Evolutionary conservation across 2,888 invertebrate genomes (phyloP).

Genomic region (Meganola albula): DNA sequence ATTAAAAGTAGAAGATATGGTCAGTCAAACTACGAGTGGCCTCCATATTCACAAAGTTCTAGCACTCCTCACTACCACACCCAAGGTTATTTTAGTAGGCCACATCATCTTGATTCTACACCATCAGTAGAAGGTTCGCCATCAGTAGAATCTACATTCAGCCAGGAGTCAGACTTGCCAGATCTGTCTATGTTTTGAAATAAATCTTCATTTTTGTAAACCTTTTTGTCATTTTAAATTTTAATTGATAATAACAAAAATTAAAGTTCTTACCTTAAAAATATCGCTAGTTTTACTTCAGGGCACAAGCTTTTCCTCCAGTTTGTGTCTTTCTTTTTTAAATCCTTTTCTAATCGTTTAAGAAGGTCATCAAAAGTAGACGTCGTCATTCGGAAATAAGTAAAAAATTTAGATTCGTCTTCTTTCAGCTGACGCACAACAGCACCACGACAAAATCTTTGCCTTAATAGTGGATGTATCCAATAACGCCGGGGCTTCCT

Average conservation of each 20-base stretch:
- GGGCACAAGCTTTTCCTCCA: conserved; percentile 5
- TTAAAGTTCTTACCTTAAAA: not conserved
- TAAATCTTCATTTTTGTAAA: not conserved
- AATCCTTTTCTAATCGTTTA: conserved; percentile 6
- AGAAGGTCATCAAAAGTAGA: conserved; percentile 7
- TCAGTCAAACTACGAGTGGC: conserved; percentile 1
- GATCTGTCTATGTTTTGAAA: not conserved
- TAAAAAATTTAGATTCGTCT: conserved; percentile 6
- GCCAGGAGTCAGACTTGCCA: not conserved
- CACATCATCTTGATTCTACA: not conserved
- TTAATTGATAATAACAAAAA: not conserved
- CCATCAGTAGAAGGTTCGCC: conserved; percentile 1
- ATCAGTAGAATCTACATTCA: not conserved
- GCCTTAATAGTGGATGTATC: conserved; percentile 19
- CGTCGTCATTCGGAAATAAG: conserved; percentile 4
- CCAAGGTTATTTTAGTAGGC: not conserved
- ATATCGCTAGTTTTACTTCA: conserved; percentile 1
- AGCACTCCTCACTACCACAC: conserved; percentile 1
- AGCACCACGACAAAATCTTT: conserved; percentile 19
- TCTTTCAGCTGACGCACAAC: conserved; percentile 17
- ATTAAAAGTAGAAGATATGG: conserved; percentile 23
- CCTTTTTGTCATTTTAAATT: not conserved
- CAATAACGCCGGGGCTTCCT: conserved; percentile 27
- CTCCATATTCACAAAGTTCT: conserved; percentile 2
- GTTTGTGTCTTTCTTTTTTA: conserved; percentile 5